Percentiles rank a stretch among this genome's conserved stretches.
phyloP scores from a whole-genome alignment of 1,140 invertebrate species.

The Heliconius hewitsoni region DNA sequence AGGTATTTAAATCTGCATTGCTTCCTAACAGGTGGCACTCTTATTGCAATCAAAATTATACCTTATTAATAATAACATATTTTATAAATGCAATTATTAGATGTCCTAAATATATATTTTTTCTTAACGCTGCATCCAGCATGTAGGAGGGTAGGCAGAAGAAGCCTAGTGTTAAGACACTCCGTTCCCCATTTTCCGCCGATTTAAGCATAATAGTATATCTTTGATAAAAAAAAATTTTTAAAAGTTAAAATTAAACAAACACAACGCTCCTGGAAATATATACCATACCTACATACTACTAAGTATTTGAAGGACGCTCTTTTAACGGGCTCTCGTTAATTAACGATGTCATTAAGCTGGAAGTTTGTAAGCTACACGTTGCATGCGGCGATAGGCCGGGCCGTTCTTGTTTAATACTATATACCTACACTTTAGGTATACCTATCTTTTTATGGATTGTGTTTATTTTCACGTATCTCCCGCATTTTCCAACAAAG shows the following conservation, averaged over 20 bases:
- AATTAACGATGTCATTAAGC: slow-evolving; percentile 12
- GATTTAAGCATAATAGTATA: too few relatives aligned
- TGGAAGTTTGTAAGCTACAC: slow-evolving; percentile 14
- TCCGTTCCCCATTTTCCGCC: too few relatives aligned
- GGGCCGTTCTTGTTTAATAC: background rate
- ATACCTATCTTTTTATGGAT: background rate
- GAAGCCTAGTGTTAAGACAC: too few relatives aligned
- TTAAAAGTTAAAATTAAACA: background rate
- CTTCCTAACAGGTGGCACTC: too few relatives aligned
- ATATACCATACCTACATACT: background rate
- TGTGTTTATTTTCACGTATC: background rate
- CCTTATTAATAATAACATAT: too few relatives aligned
- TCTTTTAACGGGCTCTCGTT: slow-evolving; percentile 11
- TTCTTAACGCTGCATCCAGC: too few relatives aligned
- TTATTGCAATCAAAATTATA: too few relatives aligned
- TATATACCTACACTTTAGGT: background rate
- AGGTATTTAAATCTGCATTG: too few relatives aligned
- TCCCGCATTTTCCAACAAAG: background rate
- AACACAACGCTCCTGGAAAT: background rate
- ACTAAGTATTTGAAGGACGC: slow-evolving; percentile 11
- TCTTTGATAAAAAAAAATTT: background rate
- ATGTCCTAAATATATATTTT: too few relatives aligned
- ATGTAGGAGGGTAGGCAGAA: too few relatives aligned
- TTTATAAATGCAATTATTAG: too few relatives aligned
- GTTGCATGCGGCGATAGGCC: slow-evolving; percentile 3